Conservation (phyloP, 2,113 vertebrate species). For the Ceuthmochares aereus region DNA sequence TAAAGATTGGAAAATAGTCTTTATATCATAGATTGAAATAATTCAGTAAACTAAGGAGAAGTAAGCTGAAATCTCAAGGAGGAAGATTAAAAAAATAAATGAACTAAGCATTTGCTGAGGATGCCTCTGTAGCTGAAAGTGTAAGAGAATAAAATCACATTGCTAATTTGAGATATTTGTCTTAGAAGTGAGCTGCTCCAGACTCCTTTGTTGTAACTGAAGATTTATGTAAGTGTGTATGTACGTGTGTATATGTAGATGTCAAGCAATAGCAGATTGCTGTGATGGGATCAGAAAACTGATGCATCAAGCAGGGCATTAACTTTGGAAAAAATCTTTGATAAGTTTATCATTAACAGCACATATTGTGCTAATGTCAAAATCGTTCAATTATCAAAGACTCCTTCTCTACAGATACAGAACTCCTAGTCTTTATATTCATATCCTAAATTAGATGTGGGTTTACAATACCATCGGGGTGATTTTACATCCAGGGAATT, state of each 20-base stretch:
- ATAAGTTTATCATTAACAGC: background rate
- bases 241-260: background rate
- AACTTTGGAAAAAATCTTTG: background rate
- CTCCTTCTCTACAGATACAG: background rate
- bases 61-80: background rate
- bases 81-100: background rate
- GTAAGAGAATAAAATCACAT: background rate
- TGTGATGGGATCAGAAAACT: background rate
- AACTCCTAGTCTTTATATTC: background rate
- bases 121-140: background rate
- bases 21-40: conserved; percentile 25
- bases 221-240: background rate
- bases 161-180: background rate
- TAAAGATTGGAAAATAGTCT: conserved; percentile 8
- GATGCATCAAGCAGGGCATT: background rate
- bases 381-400: background rate
- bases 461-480: background rate
- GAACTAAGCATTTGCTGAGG: background rate
- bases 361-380: background rate
- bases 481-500: background rate
- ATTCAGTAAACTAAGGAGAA: conserved; percentile 15
- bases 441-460: background rate
- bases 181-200: background rate
- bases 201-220: background rate
- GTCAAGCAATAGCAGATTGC: background rate